phyloP scores from a whole-genome alignment of 2,113 vertebrate species.

The Ceyx cyanopectus region DNA sequence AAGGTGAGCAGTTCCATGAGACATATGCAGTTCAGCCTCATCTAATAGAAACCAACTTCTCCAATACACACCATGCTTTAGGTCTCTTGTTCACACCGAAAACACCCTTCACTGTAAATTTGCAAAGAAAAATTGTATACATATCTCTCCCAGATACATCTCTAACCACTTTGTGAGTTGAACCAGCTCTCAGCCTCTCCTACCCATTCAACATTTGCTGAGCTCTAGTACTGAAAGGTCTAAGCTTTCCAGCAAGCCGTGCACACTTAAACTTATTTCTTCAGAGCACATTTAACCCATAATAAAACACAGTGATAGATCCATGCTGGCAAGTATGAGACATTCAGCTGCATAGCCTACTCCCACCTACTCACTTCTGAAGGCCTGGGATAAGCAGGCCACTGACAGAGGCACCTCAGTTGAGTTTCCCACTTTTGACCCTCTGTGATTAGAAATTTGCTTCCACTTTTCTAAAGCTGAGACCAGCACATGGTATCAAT shows the following conservation, averaged over 20 bases:
- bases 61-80: background rate
- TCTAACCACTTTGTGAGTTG: background rate
- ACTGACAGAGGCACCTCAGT: background rate
- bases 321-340: background rate
- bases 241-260: background rate
- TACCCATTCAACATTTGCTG: background rate
- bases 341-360: background rate
- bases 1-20: background rate
- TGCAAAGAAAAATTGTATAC: background rate
- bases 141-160: background rate
- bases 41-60: background rate
- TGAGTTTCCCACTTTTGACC: background rate
- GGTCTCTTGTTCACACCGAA: background rate
- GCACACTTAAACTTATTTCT: background rate
- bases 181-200: background rate
- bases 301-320: background rate
- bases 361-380: background rate
- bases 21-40: background rate
- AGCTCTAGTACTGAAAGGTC: background rate
- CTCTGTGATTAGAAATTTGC: background rate
- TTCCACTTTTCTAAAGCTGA: background rate
- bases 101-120: background rate
- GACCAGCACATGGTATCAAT: fast-evolving
- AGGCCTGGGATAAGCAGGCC: background rate
- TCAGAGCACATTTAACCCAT: too few species aligned